phyloP scores from a whole-genome alignment of 2,888 invertebrate genomes.

The Sycophila texana region DNA sequence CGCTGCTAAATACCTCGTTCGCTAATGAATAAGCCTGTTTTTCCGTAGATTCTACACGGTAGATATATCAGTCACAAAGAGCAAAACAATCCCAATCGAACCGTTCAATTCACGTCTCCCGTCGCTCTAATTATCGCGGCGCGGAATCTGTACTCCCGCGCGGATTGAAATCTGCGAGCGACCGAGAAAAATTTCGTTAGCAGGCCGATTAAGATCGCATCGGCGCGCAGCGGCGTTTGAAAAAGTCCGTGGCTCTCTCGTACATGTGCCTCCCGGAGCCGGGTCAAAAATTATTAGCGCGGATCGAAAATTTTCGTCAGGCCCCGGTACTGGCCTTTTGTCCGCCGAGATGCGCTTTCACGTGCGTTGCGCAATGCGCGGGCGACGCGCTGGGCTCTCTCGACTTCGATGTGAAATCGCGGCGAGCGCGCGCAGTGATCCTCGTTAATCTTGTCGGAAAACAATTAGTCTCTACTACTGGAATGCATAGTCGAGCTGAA shows the following conservation, averaged over 20 bases:
- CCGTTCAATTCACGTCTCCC: slow-evolving; percentile 14
- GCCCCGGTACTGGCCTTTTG: too few species aligned
- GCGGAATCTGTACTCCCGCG: slow-evolving; percentile 9
- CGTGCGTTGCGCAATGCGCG: too few species aligned
- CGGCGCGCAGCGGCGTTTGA: not conserved
- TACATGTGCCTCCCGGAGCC: not conserved
- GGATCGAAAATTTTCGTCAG: slow-evolving; percentile 4
- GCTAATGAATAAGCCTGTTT: slow-evolving; percentile 1
- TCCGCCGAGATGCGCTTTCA: too few species aligned
- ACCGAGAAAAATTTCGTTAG: slow-evolving; percentile 2
- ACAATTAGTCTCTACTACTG: too few species aligned
- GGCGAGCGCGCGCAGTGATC: too few species aligned
- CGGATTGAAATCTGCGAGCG: slow-evolving; percentile 8
- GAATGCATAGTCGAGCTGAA: too few species aligned
- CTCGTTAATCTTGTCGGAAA: too few species aligned
- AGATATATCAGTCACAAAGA: slow-evolving; percentile 1
- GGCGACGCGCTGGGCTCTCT: too few species aligned
- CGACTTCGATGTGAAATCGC: too few species aligned
- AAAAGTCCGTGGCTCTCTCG: not conserved
- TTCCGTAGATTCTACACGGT: not conserved
- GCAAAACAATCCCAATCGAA: slow-evolving; percentile 2
- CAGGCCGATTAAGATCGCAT: not conserved
- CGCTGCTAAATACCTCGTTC: not conserved
- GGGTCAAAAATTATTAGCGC: not conserved
- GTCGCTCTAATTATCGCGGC: slow-evolving; percentile 26